Percentiles rank a stretch among this genome's conserved stretches.
phyloP scores from a whole-genome alignment of 2,113 vertebrate species.

The Rhinogobius similis region DNA sequence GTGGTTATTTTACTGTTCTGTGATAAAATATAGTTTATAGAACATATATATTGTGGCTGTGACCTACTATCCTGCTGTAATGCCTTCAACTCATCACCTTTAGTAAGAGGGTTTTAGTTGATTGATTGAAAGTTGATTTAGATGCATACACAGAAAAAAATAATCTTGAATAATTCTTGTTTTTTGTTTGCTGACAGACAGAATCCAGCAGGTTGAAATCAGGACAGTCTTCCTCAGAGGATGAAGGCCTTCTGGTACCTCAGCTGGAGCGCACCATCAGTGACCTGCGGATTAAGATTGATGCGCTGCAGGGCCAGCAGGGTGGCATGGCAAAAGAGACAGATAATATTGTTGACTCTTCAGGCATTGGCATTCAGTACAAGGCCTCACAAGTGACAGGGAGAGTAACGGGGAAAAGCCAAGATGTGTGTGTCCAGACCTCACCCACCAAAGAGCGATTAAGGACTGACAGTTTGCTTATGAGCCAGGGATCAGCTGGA shows the following conservation, averaged over 20 bases:
- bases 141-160: background rate
- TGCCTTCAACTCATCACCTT: conserved; percentile 2
- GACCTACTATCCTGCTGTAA: conserved; percentile 1
- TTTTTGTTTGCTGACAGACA: conserved; percentile 53
- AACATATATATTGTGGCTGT: conserved; percentile 19
- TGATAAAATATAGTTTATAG: conserved; percentile 14
- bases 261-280: conserved; percentile 88
- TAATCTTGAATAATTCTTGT: background rate
- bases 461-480: conserved; percentile 62
- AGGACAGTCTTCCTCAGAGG: conserved; percentile 65
- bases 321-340: conserved; percentile 53
- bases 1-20: conserved; percentile 36
- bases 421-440: conserved; percentile 86
- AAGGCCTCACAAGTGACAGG: conserved; percentile 43
- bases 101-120: background rate
- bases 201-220: conserved; percentile 56
- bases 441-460: conserved; percentile 83
- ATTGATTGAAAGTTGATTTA: background rate
- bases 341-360: conserved; percentile 25
- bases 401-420: conserved; percentile 29
- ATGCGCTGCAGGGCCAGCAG: conserved; percentile 84
- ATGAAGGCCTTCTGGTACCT: conserved; percentile 83
- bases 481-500: conserved; percentile 26
- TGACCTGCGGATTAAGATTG: conserved; percentile 88
- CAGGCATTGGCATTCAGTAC: conserved; percentile 4